phyloP scores from a whole-genome alignment of 2,797 vertebrate genomes.

The Somateria mollissima region DNA sequence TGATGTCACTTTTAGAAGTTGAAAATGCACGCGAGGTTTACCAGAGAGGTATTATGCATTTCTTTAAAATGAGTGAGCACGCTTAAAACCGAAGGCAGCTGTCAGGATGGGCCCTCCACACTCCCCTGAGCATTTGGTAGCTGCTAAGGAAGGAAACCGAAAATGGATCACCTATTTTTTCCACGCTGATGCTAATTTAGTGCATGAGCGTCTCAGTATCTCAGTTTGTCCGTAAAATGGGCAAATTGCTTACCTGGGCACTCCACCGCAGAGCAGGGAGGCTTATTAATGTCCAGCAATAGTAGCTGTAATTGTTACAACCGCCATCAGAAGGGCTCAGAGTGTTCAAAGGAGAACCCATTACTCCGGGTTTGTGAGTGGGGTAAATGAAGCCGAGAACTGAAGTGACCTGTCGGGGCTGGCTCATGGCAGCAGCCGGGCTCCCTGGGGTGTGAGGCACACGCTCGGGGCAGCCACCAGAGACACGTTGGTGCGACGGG shows the following conservation, averaged over 20 bases:
- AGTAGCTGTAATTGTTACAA: background rate
- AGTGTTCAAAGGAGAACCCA: background rate
- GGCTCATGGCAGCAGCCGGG: background rate
- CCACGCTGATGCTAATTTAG: background rate
- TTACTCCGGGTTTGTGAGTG: background rate
- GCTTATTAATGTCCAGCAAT: background rate
- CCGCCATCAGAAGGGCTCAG: background rate
- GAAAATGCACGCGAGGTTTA: background rate
- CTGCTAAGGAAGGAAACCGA: background rate
- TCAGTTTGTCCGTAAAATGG: background rate
- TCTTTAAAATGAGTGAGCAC: background rate
- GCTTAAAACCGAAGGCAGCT: background rate
- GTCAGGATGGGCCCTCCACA: background rate
- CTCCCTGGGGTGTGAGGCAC: rapidly evolving
- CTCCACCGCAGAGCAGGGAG: background rate
- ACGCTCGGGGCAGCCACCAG: background rate
- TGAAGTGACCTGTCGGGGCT: background rate
- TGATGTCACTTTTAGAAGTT: background rate
- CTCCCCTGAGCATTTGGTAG: background rate
- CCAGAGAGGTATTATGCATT: background rate
- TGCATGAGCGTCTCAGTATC: background rate
- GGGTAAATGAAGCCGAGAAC: background rate
- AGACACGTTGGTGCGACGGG: background rate
- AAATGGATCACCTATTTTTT: background rate
- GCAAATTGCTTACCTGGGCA: background rate